Conservation (phyloP, 2,888 invertebrate genomes). For the Pollenia angustigena region DNA sequence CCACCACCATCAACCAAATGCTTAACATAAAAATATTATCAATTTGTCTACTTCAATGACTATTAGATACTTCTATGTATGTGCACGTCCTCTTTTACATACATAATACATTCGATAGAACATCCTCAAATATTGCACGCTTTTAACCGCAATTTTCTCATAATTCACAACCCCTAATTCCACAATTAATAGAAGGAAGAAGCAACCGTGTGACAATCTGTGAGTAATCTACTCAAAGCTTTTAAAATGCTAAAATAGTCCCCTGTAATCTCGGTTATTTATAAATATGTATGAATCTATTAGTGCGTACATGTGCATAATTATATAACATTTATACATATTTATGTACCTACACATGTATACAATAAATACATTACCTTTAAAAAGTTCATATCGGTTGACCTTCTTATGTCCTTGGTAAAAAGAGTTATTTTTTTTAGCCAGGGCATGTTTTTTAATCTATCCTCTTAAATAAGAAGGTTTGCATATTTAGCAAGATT, state of each 20-base stretch:
- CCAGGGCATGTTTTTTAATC: too few species aligned
- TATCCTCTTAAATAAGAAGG: too few species aligned
- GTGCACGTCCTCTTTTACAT: not conserved
- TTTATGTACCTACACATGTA: not conserved
- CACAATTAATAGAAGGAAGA: not conserved
- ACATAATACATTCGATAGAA: not conserved
- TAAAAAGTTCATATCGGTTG: conserved; percentile 30
- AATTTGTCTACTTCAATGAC: conserved; percentile 59
- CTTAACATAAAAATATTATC: conserved; percentile 49
- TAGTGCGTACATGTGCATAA: not conserved
- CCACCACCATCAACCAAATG: not conserved
- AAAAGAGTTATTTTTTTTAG: conserved; percentile 53
- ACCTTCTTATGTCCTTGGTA: conserved; percentile 67
- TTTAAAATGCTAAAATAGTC: conserved; percentile 22
- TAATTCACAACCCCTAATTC: conserved; percentile 6
- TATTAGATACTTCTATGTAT: conserved; percentile 20
- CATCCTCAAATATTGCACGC: conserved; percentile 1
- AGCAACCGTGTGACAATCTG: not conserved
- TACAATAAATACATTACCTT: not conserved
- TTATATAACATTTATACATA: not conserved
- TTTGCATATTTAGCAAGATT: too few species aligned
- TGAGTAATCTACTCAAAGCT: conserved; percentile 20
- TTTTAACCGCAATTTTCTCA: conserved; percentile 13
- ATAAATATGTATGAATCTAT: not conserved
- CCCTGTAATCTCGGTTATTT: conserved; percentile 14